Conservation (phyloP, 2,888 invertebrate genomes). For the Limnephilus rhombicus region DNA sequence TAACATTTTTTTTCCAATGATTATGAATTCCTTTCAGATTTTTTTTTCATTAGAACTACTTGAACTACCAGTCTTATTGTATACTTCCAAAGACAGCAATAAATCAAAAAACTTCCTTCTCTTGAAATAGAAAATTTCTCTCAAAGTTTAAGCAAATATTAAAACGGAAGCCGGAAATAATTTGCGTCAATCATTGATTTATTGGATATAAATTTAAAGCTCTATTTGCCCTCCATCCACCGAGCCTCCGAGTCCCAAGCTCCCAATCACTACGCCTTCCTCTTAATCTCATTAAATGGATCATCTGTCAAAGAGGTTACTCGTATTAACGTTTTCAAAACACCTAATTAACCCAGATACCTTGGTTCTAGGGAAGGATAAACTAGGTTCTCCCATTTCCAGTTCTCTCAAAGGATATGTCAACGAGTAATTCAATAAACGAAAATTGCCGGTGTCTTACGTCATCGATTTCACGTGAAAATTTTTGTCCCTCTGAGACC, state of each 20-base stretch:
- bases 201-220: not conserved
- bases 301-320: conserved; percentile 1
- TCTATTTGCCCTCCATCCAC: not conserved
- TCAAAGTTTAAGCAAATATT: not conserved
- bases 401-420: not conserved
- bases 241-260: not conserved
- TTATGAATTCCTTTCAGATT: too few relatives aligned
- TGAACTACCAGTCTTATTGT: not conserved
- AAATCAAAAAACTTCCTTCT: not conserved
- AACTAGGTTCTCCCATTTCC: not conserved
- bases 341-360: not conserved
- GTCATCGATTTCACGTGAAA: too few relatives aligned
- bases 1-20: too few relatives aligned
- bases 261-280: not conserved
- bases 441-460: not conserved
- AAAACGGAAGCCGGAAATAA: not conserved
- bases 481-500: not conserved
- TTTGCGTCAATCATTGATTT: not conserved
- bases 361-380: too few relatives aligned
- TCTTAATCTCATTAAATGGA: not conserved
- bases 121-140: not conserved
- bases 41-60: not conserved
- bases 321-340: not conserved
- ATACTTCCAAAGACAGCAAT: not conserved
- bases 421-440: not conserved